Base-by-base conservation (phyloP, 2,113 vertebrate genomes). In the Phrynocephalus versicolor region DNA sequence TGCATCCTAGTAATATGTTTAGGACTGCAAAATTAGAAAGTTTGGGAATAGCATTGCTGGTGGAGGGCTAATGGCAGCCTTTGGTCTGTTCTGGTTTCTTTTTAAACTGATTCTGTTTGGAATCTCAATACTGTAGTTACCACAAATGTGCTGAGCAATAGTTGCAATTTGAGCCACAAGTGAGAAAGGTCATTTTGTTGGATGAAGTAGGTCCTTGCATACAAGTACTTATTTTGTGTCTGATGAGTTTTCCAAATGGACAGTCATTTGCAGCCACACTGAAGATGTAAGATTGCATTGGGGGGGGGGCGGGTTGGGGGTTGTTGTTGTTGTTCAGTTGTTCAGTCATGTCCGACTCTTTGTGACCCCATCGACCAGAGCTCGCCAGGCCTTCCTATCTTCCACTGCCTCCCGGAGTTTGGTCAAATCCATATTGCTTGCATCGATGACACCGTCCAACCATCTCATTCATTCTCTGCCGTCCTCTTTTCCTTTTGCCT, bases 31-130 rank as follows among this genome's bases (percentile, higher is more conserved):
- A 86, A 13, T 81, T 91, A 45, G 0, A 88, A 87, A 27, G 21
- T 19, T 10, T 79, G 12, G 3, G 35, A 71, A 30, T 69, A 30
- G 39, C 6, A 57, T 2, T 55, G 82, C 0, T 82, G 25, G 76
- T 67, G 57, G 25, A 88, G 82, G 25, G 60, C 74, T 62, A 87
- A 71, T 60, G 64, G 57, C 73, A 25, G 71, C 35, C 57, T 37
- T 73, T 39, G 41, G 81, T 78, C 79, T 88, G 57, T 51, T 55
- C 62, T 82, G 45, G 2, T 83, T 89, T 88, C 23, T 78, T 85
- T 84, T 57, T 69, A 72, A 84, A 85, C 2, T 85, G 33, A 77
- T 87, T 90, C 76, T 70, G 73, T 5, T 4, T 85, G 62, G 57
- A 45, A 3, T 89, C 73, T 30, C 16, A 89, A 41, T 1, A n/a